Conservation (phyloP, 2,113 vertebrate species). For the Diphyllodes magnificus region DNA sequence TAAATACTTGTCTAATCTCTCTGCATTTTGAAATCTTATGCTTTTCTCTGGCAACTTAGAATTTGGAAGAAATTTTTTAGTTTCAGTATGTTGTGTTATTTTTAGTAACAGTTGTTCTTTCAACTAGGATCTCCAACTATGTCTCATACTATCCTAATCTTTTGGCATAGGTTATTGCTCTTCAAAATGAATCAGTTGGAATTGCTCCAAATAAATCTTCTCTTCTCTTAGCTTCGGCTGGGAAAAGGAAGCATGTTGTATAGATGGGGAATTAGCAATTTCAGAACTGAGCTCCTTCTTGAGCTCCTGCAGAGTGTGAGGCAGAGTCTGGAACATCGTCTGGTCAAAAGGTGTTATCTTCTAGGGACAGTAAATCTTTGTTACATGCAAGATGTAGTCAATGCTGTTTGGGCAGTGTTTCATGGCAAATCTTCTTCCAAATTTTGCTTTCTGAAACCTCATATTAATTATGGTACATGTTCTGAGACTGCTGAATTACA, state of each 20-base stretch:
- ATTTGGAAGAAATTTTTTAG: not conserved
- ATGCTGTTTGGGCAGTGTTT: not conserved
- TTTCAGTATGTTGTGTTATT: not conserved
- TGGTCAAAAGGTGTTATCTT: not conserved
- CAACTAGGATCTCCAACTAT: not conserved
- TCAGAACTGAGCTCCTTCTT: not conserved
- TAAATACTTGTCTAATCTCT: not conserved
- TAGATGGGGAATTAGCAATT: not conserved
- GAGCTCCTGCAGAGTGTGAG: not conserved
- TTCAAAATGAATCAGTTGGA: not conserved
- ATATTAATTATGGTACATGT: not conserved
- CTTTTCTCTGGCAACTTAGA: not conserved
- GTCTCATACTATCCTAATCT: not conserved
- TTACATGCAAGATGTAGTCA: not conserved
- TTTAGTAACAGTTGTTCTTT: not conserved
- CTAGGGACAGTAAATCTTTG: not conserved
- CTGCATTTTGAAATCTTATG: not conserved
- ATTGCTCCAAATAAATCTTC: not conserved
- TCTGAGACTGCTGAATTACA: not conserved
- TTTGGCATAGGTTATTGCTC: not conserved
- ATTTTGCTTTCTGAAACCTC: not conserved
- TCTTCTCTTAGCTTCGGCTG: not conserved
- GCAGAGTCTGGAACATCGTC: not conserved
- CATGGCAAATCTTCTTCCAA: not conserved
- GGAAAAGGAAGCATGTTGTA: not conserved